These are phyloP conservation scores for Lochmaea capreae DNA, from an alignment of 2,888 invertebrate genomes.

Conservation along the genomic window DNA sequence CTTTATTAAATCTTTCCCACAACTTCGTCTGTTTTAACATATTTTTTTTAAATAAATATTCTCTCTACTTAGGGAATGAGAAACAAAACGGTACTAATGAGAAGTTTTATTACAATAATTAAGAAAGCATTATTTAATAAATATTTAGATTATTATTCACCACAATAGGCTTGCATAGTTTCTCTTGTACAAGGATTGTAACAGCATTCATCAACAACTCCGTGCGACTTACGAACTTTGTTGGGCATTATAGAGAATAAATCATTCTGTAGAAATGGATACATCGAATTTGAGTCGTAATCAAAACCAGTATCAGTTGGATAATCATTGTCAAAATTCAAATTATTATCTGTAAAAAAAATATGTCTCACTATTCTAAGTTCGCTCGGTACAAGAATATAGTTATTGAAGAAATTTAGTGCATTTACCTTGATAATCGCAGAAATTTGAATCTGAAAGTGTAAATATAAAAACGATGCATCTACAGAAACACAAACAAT, in stretches of 20 bases:
- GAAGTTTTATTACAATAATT: not conserved
- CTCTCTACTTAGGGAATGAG: too few relatives aligned
- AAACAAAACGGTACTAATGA: not conserved
- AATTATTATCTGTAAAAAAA: not conserved
- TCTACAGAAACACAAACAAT: too few relatives aligned
- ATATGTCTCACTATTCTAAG: not conserved
- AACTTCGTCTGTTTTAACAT: too few relatives aligned
- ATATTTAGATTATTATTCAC: not conserved
- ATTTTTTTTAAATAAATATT: too few relatives aligned
- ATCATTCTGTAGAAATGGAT: not conserved
- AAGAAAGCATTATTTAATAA: not conserved
- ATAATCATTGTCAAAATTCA: not conserved
- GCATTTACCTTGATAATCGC: too few relatives aligned
- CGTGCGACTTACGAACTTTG: not conserved
- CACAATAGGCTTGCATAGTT: not conserved
- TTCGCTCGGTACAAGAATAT: too few relatives aligned
- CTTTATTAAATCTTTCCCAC: too few relatives aligned
- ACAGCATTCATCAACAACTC: slow-evolving; percentile 6
- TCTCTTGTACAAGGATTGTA: slow-evolving; percentile 5
- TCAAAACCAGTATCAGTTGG: not conserved
- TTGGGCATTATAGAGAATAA: not conserved
- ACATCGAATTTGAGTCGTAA: not conserved
- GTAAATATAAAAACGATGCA: too few relatives aligned
- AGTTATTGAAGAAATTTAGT: too few relatives aligned
- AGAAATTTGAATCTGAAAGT: too few relatives aligned